A percentile compares a stretch with the other conserved stretches of the same genome.
These are phyloP conservation scores for Carcina quercana DNA, from an alignment of 2,888 invertebrate species.

Conservation along the genomic window DNA sequence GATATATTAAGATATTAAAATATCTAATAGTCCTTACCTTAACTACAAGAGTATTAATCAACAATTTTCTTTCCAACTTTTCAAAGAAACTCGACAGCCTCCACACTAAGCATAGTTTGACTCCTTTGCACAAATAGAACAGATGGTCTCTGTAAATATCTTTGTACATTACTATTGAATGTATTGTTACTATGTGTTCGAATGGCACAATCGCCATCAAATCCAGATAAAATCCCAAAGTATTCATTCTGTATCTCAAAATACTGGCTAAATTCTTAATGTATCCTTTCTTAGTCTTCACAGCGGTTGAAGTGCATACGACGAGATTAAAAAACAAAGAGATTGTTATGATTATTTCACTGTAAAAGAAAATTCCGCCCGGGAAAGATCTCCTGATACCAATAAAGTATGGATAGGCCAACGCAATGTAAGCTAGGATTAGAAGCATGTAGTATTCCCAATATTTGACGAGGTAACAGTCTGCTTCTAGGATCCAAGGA, in stretches of 20 bases:
- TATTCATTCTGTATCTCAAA: conserved; percentile 52
- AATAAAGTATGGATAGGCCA: conserved; percentile 65
- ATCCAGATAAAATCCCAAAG: conserved; percentile 67
- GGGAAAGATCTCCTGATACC: conserved; percentile 56
- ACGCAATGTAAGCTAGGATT: conserved; percentile 52
- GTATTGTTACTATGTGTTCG: conserved; percentile 61
- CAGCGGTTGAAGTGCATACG: conserved; percentile 58
- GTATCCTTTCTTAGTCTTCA: conserved; percentile 57
- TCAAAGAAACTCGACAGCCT: conserved; percentile 61
- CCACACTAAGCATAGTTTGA: conserved; percentile 68
- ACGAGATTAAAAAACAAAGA: conserved; percentile 55
- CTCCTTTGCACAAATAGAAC: conserved; percentile 66
- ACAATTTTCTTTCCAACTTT: conserved; percentile 49
- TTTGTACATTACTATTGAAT: conserved; percentile 39
- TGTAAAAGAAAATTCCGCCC: conserved; percentile 42
- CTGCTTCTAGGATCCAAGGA: conserved; percentile 64
- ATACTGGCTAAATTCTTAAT: conserved; percentile 48
- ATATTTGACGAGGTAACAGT: conserved; percentile 54
- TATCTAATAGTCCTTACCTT: no score
- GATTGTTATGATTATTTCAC: conserved; percentile 50
- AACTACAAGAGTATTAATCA: conserved; percentile 49
- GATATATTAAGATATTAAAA: no score
- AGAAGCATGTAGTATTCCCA: conserved; percentile 64
- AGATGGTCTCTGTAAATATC: conserved; percentile 56
- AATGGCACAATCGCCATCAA: conserved; percentile 62